Evolutionary conservation across 1,140 invertebrate species (phyloP), one percentile per base, ranked within the genome.

Genomic region (Caerostris extrusa): DNA sequence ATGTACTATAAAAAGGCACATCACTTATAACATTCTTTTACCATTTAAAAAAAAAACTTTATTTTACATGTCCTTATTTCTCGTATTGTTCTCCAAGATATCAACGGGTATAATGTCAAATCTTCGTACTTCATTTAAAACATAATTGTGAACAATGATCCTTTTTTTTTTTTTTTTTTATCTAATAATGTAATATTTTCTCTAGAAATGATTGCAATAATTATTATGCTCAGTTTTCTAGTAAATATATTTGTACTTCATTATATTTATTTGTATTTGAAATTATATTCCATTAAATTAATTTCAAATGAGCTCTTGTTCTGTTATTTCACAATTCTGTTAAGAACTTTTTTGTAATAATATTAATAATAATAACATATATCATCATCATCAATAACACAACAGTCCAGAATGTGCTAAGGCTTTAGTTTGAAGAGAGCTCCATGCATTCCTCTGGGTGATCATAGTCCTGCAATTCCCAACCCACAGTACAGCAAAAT

Each of bases 261-360:
- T 69, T 71, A 34, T 90, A 90, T 90, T 90, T 90, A 90, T 90
- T 90, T 90, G 88, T 90, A 90, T 77, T 71, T 90, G 67, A 90
- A 90, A 90, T 67, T 64, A 69, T 90, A 90, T 90, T 90, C 64
- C 88, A 90, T 90, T 90, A 77, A 90, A 57, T 57, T 90, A 71
- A 90, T 88, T 88, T 88, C 61, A 88, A 88, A 64, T 88, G 3
- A 83, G 53, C 17, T 83, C 14, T 56, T 83, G 82, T 58, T 58
- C 17, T 64, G 17, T 83, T n/a, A 83, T n/a, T 83, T 83, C 55
- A 57, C n/a, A n/a, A 17, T 83, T 57, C 61, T 10, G 61, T 64
- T 10, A 64, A 7, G 61, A 17, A 64, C 61, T 17, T 17, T 64
- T 64, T 64, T 10, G 2, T 34, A 2, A 34, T n/a, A 34, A 34